Conservation (phyloP, 2,113 vertebrate species). For the Varanus salvator region DNA sequence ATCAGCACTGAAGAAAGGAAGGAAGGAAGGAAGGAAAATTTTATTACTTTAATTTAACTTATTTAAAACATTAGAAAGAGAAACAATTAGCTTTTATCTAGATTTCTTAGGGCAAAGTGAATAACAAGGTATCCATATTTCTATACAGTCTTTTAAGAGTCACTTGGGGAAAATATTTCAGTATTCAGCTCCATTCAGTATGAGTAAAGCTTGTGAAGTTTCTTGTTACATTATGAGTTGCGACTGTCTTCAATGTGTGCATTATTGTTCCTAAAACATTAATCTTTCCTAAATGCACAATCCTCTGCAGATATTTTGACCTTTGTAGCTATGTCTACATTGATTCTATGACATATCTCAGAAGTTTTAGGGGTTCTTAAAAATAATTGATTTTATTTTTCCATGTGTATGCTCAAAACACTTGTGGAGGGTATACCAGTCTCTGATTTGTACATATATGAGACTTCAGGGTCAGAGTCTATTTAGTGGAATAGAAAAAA, state of each 20-base stretch:
- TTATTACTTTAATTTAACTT: not conserved
- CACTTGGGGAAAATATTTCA: conserved; percentile 42
- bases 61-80: not conserved
- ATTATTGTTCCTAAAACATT: conserved; percentile 24
- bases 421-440: not conserved
- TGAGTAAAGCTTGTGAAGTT: conserved; percentile 41
- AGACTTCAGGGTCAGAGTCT: not conserved
- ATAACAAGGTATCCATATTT: too few relatives aligned
- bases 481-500: not conserved
- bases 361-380: not conserved
- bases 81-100: not conserved
- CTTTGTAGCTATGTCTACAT: not conserved
- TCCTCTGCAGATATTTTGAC: conserved; percentile 24
- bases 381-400: not conserved
- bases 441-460: conserved; percentile 35
- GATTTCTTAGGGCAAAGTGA: not conserved
- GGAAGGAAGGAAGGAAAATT: not conserved
- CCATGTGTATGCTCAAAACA: not conserved
- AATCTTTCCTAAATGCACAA: conserved; percentile 7
- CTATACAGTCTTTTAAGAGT: conserved; percentile 1
- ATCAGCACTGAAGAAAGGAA: too few relatives aligned
- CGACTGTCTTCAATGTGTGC: not conserved
- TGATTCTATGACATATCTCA: not conserved
- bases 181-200: conserved; percentile 43
- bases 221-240: conserved; percentile 21